Evolutionary conservation across 2,797 vertebrate genomes (phyloP).

Genomic region (Tarsius wallacei): DNA sequence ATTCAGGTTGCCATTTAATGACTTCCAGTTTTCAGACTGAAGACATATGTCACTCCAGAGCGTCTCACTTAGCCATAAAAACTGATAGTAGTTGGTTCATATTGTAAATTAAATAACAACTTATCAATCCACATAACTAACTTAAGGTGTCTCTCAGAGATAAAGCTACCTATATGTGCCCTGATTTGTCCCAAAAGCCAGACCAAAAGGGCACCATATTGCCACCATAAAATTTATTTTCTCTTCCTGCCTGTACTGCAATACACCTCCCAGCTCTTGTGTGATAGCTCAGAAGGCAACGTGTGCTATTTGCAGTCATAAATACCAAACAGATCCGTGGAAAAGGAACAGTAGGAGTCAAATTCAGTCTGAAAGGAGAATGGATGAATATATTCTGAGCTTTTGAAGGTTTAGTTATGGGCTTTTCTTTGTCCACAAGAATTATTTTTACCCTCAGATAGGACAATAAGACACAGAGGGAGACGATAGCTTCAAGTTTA

Average conservation of each 20-base stretch:
- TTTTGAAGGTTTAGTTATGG: background rate
- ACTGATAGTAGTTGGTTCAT: background rate
- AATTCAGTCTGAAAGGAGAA: background rate
- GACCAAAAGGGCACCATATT: slow-evolving; percentile 25
- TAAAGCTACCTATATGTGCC: background rate
- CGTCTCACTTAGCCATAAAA: slow-evolving; percentile 58
- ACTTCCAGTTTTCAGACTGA: background rate
- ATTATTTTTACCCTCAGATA: background rate
- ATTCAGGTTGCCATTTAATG: slow-evolving; percentile 43
- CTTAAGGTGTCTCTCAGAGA: slow-evolving; percentile 12
- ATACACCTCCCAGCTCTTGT: background rate
- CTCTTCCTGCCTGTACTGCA: background rate
- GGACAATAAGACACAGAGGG: background rate
- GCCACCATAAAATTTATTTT: background rate
- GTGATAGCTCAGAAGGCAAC: background rate
- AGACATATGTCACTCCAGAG: slow-evolving; percentile 15
- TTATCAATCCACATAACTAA: slow-evolving; percentile 50
- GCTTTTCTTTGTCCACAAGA: slow-evolving; percentile 7
- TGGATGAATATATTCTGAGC: background rate
- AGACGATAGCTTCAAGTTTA: slow-evolving; percentile 17
- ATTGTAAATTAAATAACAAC: slow-evolving; percentile 58
- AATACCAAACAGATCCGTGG: background rate
- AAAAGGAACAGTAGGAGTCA: background rate
- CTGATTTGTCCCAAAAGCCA: slow-evolving; percentile 58
- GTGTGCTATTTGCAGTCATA: background rate